Evolutionary conservation across 2,113 vertebrate genomes (phyloP).

Genomic region (Macrotus californicus): DNA sequence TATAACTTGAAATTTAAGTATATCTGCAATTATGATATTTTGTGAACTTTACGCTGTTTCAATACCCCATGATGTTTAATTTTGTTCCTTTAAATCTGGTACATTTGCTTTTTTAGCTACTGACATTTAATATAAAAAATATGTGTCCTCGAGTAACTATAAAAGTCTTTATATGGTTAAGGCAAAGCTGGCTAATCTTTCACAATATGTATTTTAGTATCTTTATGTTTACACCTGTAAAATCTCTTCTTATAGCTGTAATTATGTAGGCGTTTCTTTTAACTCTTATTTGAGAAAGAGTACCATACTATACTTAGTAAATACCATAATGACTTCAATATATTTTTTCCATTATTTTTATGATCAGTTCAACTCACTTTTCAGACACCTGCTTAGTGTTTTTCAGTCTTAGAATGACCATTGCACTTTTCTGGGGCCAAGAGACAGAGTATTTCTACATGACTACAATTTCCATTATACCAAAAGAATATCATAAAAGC

Average conservation of each 20-base stretch:
- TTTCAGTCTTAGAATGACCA: slow-evolving; percentile 67
- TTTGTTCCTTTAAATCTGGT: slow-evolving; percentile 73
- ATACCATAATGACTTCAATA: slow-evolving; percentile 52
- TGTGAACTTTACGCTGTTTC: slow-evolving; percentile 48
- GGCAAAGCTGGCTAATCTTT: slow-evolving; percentile 58
- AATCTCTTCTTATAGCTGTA: slow-evolving; percentile 55
- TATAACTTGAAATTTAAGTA: slow-evolving; percentile 59
- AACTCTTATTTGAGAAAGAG: slow-evolving; percentile 60
- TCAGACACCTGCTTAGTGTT: slow-evolving; percentile 57
- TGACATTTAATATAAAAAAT: slow-evolving; percentile 73
- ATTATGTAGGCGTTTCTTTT: slow-evolving; percentile 59
- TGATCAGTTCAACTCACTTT: slow-evolving; percentile 58
- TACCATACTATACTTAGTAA: slow-evolving; percentile 44
- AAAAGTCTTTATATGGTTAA: slow-evolving; percentile 69
- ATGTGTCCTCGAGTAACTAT: slow-evolving; percentile 58
- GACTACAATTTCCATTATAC: slow-evolving; percentile 34
- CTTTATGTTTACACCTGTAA: slow-evolving; percentile 64
- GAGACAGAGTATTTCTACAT: slow-evolving; percentile 58
- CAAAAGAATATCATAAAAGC: slow-evolving; percentile 66
- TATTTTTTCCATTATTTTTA: slow-evolving; percentile 52
- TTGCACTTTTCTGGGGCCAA: slow-evolving; percentile 58
- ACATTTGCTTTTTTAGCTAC: slow-evolving; percentile 74
- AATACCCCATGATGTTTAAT: slow-evolving; percentile 67
- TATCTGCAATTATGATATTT: slow-evolving; percentile 71
- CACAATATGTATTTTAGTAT: slow-evolving; percentile 63